Base-by-base conservation (phyloP, 2,888 invertebrate species). In the Drosophila parthenogenetica region DNA sequence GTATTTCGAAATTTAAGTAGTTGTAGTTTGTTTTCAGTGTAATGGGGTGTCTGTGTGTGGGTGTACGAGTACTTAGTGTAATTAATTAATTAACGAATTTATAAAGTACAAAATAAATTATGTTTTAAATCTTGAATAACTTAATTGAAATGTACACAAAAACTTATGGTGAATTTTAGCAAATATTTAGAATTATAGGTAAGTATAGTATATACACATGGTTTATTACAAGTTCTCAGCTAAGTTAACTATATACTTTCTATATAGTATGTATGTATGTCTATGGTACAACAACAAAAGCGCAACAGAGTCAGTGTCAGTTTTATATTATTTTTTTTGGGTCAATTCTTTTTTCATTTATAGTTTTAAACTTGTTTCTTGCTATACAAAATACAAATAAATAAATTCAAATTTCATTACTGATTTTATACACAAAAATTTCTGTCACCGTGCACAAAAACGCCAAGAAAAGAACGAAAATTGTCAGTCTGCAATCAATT, bases 231-330 rank as follows among this genome's bases (percentile, higher is more conserved):
- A 84, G 70, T 78, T 74, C 61, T 78, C 69, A 73, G 64, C 65
- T 74, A 72, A 53, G 68, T 77, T 62, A 65, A 63, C 65, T 57
- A n/a, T 57, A 51, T 67, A 45, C 48, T 53, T 22, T 63, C 35
- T 68, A 46, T 63, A 45, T 43, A 37, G 54, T 77, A 40, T 43
- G 22, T 69, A 39, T 60, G 58, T 79, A 68, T 67, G 57, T 83
- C 73, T 83, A 88, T 88, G 72, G 63, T 83, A 83, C 89, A 83
- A 83, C 87, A 83, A 83, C 84, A 83, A 83, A 88, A 88, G 84
- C 89, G 89, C 84, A 88, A 83, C 87, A 83, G 73, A 87, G 87
- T 88, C 87, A 86, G 72, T 83, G 87, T 69, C 84, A 77, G 29
- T 48, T 48, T 25, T 48, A 32, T 4, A 10, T 32, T 10, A n/a